These are phyloP conservation scores for Nomia melanderi DNA, from an alignment of 1,140 invertebrate genomes.

Conservation along the genomic window DNA sequence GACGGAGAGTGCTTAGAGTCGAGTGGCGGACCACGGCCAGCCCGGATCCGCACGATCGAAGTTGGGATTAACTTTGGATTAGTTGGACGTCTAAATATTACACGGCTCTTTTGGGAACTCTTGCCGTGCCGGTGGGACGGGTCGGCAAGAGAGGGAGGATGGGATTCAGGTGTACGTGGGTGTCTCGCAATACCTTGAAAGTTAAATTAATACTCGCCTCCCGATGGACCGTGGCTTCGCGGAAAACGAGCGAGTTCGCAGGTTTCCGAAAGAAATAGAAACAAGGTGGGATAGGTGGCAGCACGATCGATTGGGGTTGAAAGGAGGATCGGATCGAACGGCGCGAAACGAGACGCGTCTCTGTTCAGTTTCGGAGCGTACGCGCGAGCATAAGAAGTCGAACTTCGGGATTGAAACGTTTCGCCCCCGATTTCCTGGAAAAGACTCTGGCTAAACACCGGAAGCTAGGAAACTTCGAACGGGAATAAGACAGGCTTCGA, in stretches of 20 bases:
- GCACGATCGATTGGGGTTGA: neutral
- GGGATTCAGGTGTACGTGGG: neutral
- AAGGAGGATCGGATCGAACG: neutral
- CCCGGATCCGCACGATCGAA: neutral
- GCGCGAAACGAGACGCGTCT: constrained; percentile 6
- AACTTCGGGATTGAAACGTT: neutral
- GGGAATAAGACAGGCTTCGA: constrained; percentile 5
- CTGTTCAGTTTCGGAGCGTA: neutral
- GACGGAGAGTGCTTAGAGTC: neutral
- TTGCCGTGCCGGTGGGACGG: too few relatives aligned
- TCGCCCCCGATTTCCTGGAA: neutral
- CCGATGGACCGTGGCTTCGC: neutral
- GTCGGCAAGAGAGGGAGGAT: neutral
- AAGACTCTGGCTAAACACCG: constrained; percentile 35
- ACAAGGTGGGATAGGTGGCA: neutral
- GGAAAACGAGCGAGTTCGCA: neutral
- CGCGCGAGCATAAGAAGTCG: neutral
- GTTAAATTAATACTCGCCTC: constrained; percentile 8
- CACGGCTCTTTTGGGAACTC: constrained; percentile 3
- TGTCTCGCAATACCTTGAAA: neutral
- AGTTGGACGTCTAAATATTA: constrained; percentile 19
- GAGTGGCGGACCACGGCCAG: neutral
- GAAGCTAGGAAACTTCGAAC: constrained; percentile 43
- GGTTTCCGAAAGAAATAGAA: neutral
- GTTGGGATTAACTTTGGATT: constrained; percentile 23